Evolutionary conservation across 2,888 invertebrate genomes (phyloP).

Genomic region (Phyto melanocephala): DNA sequence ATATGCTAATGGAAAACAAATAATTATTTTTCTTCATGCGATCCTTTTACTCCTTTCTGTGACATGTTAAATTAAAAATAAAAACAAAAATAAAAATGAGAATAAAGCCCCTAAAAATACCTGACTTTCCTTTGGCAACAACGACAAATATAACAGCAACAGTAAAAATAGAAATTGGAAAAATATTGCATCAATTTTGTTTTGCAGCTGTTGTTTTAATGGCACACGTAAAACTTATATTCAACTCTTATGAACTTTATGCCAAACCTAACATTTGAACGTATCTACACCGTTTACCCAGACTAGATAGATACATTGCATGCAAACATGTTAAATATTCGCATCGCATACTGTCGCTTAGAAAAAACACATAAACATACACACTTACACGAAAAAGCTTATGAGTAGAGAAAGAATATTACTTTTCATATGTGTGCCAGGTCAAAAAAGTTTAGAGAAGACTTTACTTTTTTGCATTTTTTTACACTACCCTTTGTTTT

Average conservation of each 20-base stretch:
- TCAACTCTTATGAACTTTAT: constrained; percentile 19
- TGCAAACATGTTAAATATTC: not conserved
- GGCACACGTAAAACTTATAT: constrained; percentile 22
- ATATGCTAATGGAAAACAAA: no score
- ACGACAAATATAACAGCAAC: not conserved
- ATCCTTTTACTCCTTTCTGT: no score
- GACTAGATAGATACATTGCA: not conserved
- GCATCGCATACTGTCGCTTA: not conserved
- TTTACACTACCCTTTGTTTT: not conserved
- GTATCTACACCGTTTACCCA: not conserved
- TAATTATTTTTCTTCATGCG: no score
- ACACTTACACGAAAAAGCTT: no score
- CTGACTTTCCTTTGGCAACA: not conserved
- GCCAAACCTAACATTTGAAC: constrained; percentile 13
- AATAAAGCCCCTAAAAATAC: not conserved
- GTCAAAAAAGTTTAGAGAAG: constrained; percentile 45
- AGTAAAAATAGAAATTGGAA: no score
- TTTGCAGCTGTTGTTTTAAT: constrained; percentile 12
- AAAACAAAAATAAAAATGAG: not conserved
- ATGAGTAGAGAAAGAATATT: not conserved
- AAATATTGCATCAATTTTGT: not conserved
- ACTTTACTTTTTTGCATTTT: constrained; percentile 5
- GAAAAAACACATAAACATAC: not conserved
- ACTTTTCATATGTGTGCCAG: constrained; percentile 33
- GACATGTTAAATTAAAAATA: not conserved